Conservation (phyloP, 2,888 invertebrate species). For the Epistrophella euchroma region DNA sequence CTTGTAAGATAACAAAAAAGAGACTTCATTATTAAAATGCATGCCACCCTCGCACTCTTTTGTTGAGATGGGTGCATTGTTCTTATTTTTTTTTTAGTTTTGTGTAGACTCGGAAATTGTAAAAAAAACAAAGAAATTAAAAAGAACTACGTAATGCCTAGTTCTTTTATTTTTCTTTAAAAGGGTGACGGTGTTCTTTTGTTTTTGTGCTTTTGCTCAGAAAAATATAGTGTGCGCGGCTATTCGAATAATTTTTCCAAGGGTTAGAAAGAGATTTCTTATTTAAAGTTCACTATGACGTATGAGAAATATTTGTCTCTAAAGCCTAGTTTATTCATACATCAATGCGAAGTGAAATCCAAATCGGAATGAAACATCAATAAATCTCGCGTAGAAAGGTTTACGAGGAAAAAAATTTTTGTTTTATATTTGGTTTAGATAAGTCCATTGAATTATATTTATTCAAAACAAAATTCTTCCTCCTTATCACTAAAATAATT, state of each 20-base stretch:
- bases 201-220: background rate
- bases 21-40: constrained; percentile 16
- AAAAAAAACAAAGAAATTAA: background rate
- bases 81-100: background rate
- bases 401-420: no score
- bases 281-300: background rate
- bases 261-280: background rate
- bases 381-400: no score
- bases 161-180: background rate
- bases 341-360: no score
- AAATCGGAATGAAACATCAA: no score
- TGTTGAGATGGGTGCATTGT: constrained; percentile 4
- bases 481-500: no score
- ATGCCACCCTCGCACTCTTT: background rate
- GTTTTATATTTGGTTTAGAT: no score
- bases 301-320: background rate
- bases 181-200: background rate
- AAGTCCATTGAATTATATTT: no score
- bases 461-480: no score
- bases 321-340: no score
- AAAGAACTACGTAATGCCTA: no score
- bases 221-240: background rate
- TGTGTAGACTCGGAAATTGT: background rate
- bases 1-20: constrained; percentile 11
- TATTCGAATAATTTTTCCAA: background rate